A percentile compares a stretch with the other conserved stretches of the same genome.
Conservation (phyloP, 2,113 vertebrate genomes). For the Lepus timidus region DNA sequence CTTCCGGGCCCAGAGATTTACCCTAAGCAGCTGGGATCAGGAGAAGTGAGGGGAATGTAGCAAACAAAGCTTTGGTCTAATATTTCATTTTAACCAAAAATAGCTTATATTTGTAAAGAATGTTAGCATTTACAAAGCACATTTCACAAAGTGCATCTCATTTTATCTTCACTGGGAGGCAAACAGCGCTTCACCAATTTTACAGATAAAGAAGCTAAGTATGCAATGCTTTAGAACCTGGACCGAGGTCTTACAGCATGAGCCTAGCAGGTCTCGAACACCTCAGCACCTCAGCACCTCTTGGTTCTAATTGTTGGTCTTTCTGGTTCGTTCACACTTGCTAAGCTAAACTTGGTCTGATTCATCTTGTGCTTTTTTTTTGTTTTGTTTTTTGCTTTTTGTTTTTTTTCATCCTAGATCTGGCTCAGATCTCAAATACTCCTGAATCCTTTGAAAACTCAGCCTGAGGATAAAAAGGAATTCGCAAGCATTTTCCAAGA, state of each 20-base stretch:
- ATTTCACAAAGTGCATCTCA: conserved; percentile 63
- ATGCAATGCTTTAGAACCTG: not conserved
- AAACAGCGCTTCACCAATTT: conserved; percentile 37
- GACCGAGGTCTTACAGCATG: not conserved
- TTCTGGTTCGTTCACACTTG: not conserved
- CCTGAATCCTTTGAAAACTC: not conserved
- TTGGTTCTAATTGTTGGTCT: not conserved
- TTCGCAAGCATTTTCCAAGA: conserved; percentile 3
- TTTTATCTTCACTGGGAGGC: conserved; percentile 30
- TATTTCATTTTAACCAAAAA: conserved; percentile 81
- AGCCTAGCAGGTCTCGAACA: not conserved
- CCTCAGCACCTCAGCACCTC: not conserved
- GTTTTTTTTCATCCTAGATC: not conserved
- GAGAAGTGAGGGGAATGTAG: conserved; percentile 61
- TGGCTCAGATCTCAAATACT: not conserved
- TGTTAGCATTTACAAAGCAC: conserved; percentile 75
- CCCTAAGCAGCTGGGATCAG: conserved; percentile 75
- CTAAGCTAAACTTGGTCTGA: not conserved
- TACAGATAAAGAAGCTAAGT: conserved; percentile 57
- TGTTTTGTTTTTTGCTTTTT: not conserved
- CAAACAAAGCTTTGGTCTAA: conserved; percentile 76
- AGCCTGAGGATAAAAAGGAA: not conserved
- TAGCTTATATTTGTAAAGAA: conserved; percentile 73
- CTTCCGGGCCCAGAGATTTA: conserved; percentile 72
- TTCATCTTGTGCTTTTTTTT: not conserved